Evolutionary conservation across 92 coral and sea anemone species (phyloP).

Genomic region (Chrysogorgia sp.): DNA sequence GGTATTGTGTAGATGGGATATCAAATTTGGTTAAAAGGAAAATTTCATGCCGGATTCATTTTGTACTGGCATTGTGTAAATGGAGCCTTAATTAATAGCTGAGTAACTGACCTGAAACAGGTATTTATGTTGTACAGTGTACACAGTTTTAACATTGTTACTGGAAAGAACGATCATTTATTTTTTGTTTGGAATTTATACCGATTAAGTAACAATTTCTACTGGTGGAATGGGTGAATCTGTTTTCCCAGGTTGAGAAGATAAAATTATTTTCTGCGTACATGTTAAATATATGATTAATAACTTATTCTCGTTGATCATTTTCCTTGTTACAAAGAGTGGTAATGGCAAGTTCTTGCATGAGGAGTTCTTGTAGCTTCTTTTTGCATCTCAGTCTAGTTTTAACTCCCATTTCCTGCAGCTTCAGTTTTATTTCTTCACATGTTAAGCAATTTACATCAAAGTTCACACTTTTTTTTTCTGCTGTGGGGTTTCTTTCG

Average conservation of each 20-base stretch:
- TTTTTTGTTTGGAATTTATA: background rate
- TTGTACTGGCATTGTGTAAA: too few relatives aligned
- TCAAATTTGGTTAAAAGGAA: too few relatives aligned
- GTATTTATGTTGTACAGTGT: too few relatives aligned
- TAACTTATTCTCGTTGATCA: background rate
- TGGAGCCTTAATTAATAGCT: too few relatives aligned
- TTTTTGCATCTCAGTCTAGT: background rate
- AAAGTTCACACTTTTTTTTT: background rate
- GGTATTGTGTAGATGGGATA: too few relatives aligned
- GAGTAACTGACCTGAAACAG: too few relatives aligned
- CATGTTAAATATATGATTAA: too few relatives aligned
- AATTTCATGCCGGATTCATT: too few relatives aligned
- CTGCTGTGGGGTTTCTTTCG: conserved; percentile 5
- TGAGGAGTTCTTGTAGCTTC: conserved; percentile 20
- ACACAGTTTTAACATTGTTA: too few relatives aligned
- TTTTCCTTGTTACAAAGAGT: conserved; percentile 4
- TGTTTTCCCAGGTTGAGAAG: too few relatives aligned
- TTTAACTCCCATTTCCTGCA: conserved; percentile 14
- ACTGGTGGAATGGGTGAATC: background rate
- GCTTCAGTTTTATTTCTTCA: conserved; percentile 15
- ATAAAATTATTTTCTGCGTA: too few relatives aligned
- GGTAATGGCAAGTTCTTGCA: background rate
- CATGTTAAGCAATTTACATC: background rate
- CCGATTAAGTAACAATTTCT: background rate
- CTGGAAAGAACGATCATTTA: background rate